phyloP scores from a whole-genome alignment of 2,888 invertebrate genomes.

The Erannis defoliaria region DNA sequence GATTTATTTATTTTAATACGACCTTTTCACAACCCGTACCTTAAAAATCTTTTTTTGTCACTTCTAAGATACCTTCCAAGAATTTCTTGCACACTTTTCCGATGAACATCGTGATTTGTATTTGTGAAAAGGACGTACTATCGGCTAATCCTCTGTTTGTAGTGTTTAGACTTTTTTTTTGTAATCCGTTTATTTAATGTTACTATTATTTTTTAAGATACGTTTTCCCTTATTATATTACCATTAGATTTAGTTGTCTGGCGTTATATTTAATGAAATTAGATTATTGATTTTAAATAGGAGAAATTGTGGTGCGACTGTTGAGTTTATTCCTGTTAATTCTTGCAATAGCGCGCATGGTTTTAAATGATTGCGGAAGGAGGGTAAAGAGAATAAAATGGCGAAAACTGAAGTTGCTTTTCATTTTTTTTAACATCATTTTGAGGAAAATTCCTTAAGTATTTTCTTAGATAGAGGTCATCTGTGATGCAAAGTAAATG shows the following conservation, averaged over 20 bases:
- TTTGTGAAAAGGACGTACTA: conserved; percentile 27
- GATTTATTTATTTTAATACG: conserved; percentile 28
- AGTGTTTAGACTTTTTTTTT: conserved; percentile 36
- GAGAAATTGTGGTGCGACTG: conserved; percentile 38
- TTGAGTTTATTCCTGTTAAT: conserved; percentile 25
- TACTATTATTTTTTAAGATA: conserved; percentile 82
- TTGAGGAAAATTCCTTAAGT: background rate
- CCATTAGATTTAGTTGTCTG: conserved; percentile 78
- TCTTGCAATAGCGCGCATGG: conserved; percentile 1
- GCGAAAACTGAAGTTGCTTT: conserved; percentile 13
- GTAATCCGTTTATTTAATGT: conserved; percentile 78
- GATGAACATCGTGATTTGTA: conserved; percentile 5
- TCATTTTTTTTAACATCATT: conserved; percentile 8
- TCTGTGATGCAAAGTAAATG: background rate
- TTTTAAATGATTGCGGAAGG: conserved; percentile 1
- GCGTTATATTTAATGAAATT: conserved; percentile 66
- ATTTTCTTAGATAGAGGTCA: no score
- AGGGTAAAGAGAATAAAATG: conserved; percentile 3
- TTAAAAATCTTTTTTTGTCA: background rate
- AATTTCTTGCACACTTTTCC: background rate
- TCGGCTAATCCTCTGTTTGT: conserved; percentile 25
- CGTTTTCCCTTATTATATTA: conserved; percentile 69
- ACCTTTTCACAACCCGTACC: conserved; percentile 18
- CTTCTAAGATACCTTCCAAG: background rate
- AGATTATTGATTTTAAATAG: conserved; percentile 44